Percentiles rank a stretch among this genome's conserved stretches.
These are phyloP conservation scores for Notamacropus eugenii DNA, from an alignment of 2,797 vertebrate species.

Conservation along the genomic window DNA sequence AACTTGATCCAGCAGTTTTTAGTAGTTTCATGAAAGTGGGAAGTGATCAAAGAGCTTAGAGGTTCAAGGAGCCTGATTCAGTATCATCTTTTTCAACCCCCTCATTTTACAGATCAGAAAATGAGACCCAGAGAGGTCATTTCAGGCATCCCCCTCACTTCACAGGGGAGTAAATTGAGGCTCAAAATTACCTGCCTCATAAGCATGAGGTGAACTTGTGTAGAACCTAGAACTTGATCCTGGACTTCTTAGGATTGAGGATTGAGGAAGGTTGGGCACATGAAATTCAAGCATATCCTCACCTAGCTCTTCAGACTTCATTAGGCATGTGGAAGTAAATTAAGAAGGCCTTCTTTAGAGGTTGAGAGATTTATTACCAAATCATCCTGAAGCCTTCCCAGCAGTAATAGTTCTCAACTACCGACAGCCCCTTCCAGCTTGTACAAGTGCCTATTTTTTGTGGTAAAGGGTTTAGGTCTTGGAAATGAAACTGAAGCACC, in stretches of 20 bases:
- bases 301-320: not conserved
- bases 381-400: not conserved
- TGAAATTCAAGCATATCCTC: not conserved
- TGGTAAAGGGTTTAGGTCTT: not conserved
- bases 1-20: not conserved
- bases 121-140: not conserved
- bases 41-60: not conserved
- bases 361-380: too few relatives aligned
- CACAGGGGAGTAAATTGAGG: not conserved
- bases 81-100: not conserved
- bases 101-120: not conserved
- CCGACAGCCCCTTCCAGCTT: not conserved
- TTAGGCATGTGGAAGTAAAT: not conserved
- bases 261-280: not conserved
- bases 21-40: not conserved
- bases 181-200: not conserved
- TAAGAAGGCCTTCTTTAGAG: too few relatives aligned
- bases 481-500: not conserved
- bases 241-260: not conserved
- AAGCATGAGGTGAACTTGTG: not conserved
- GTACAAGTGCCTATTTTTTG: not conserved
- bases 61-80: not conserved
- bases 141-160: not conserved
- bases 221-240: not conserved
- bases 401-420: not conserved